Evolutionary conservation across 2,888 invertebrate species (phyloP).

Genomic region (Mythimna albipuncta): DNA sequence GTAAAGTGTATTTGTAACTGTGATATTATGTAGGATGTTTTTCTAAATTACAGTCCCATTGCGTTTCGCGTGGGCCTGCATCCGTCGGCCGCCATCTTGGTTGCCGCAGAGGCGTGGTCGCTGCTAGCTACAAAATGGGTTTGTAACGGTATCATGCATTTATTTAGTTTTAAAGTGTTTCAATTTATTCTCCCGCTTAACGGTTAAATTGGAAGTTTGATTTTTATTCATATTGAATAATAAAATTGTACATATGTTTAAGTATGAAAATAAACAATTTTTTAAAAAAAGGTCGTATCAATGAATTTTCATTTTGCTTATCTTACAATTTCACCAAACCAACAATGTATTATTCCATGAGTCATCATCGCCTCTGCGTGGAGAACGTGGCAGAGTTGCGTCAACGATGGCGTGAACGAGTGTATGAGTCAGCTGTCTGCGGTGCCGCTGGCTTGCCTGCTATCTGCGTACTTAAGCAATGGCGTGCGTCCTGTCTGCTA

Average conservation of each 20-base stretch:
- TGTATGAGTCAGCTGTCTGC: conserved; percentile 72
- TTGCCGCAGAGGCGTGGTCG: conserved; percentile 90
- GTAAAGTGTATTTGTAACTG: conserved; percentile 84
- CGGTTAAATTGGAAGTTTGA: conserved; percentile 85
- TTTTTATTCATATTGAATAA: conserved; percentile 90
- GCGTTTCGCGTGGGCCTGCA: conserved; percentile 91
- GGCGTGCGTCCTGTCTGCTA: conserved; percentile 72
- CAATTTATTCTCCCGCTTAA: conserved; percentile 82
- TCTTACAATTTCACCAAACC: conserved; percentile 84
- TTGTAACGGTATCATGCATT: conserved; percentile 90
- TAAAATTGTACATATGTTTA: conserved; percentile 89
- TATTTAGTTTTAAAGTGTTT: conserved; percentile 83
- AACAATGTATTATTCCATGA: conserved; percentile 90
- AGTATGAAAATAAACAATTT: conserved; percentile 88
- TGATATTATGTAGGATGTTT: conserved; percentile 90
- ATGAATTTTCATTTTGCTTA: conserved; percentile 76
- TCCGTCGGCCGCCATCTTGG: conserved; percentile 91
- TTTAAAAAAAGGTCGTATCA: conserved; percentile 76
- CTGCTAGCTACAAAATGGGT: conserved; percentile 91
- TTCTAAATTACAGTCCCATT: conserved; percentile 91
- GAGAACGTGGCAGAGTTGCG: conserved; percentile 78
- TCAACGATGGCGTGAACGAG: conserved; percentile 75
- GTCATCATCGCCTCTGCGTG: conserved; percentile 83
- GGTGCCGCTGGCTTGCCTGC: conserved; percentile 67
- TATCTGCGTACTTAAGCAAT: conserved; percentile 67